Percentiles rank a stretch among this genome's conserved stretches.
Conservation (phyloP, 35 echinoderm and acorn worm genomes). For the Patiria miniata region DNA sequence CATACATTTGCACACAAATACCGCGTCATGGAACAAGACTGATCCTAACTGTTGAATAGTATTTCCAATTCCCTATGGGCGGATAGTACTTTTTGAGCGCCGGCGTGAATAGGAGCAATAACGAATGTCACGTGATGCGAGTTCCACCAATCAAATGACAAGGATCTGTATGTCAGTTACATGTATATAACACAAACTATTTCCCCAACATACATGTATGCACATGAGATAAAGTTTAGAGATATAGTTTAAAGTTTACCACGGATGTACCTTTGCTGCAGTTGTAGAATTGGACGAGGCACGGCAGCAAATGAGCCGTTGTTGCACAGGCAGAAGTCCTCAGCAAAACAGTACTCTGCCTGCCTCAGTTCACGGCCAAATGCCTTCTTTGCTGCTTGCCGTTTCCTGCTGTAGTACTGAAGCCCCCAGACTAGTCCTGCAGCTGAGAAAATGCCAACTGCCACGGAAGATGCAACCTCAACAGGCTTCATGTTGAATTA, state of each 20-base stretch:
- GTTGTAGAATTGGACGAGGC: constrained; percentile 22
- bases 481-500: not conserved
- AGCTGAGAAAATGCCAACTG: not conserved
- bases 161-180: too few relatives aligned
- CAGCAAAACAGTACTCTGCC: not conserved
- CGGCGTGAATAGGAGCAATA: too few relatives aligned
- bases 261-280: constrained; percentile 41
- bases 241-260: not conserved
- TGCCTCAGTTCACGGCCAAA: constrained; percentile 28
- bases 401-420: not conserved
- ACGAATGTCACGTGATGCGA: too few relatives aligned
- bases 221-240: too few relatives aligned
- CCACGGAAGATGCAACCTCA: not conserved
- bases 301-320: constrained; percentile 40
- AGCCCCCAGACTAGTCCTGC: not conserved
- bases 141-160: too few relatives aligned
- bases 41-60: too few relatives aligned
- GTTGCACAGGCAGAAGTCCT: not conserved
- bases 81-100: too few relatives aligned
- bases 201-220: too few relatives aligned
- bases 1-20: too few relatives aligned
- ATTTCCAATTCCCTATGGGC: too few relatives aligned
- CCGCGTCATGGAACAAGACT: too few relatives aligned
- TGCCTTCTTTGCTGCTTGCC: not conserved
- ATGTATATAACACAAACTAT: too few relatives aligned